These are phyloP conservation scores for Darevskia nairensis DNA, from an alignment of 2,797 vertebrate genomes.

Conservation along the genomic window DNA sequence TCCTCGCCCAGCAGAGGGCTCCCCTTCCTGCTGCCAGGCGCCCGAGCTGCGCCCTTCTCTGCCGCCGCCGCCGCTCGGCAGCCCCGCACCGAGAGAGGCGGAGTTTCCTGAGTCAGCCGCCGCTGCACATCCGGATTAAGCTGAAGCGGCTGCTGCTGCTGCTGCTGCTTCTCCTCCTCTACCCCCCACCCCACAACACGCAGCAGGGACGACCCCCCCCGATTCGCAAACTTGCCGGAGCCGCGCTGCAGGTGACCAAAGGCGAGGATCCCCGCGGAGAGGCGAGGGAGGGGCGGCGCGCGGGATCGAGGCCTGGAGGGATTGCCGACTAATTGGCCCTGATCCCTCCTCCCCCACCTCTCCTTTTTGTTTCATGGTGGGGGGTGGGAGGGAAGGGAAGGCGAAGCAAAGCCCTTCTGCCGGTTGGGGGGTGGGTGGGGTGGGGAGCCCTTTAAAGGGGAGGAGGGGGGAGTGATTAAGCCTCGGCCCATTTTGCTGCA, in stretches of 20 bases:
- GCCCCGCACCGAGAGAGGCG: conserved; percentile 13
- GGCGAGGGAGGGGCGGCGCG: background rate
- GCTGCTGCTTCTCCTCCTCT: background rate
- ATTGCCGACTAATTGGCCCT: too few relatives aligned
- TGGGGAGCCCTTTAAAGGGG: background rate
- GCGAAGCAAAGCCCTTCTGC: background rate
- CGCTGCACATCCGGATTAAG: conserved; percentile 39
- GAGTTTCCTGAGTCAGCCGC: conserved; percentile 23
- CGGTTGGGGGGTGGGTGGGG: background rate
- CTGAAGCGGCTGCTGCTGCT: background rate
- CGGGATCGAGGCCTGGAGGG: background rate
- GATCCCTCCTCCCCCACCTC: background rate
- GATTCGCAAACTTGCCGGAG: background rate
- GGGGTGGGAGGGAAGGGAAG: background rate
- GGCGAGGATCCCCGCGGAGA: background rate
- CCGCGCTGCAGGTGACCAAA: conserved; percentile 2
- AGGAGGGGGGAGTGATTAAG: background rate
- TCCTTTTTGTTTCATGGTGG: background rate
- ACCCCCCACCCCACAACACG: background rate
- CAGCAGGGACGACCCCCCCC: background rate
- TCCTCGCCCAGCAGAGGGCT: conserved; percentile 28
- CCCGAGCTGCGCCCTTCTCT: background rate
- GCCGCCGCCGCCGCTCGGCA: background rate
- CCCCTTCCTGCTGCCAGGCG: background rate
- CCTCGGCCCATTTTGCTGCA: background rate